Conservation (phyloP, 2,113 vertebrate species). For the Oncorhynchus kisutch region DNA sequence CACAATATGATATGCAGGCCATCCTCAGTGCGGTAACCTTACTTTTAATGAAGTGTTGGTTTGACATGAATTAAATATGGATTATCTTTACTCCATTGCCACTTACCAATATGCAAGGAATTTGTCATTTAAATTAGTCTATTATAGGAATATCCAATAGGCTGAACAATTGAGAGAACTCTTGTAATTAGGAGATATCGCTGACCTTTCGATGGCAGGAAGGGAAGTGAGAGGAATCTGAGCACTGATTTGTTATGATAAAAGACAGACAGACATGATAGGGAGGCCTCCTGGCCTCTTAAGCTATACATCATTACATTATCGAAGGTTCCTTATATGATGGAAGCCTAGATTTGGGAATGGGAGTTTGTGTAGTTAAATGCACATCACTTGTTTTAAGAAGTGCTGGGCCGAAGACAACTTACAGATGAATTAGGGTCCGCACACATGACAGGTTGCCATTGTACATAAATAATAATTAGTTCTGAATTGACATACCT, state of each 20-base stretch:
- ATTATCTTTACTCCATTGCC: constrained; percentile 49
- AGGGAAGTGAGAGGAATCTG: not conserved
- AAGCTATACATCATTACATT: not conserved
- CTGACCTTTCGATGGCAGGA: not conserved
- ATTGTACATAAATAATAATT: no score
- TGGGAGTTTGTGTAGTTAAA: not conserved
- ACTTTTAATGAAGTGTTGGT: constrained; percentile 56
- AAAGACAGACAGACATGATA: not conserved
- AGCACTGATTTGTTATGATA: not conserved
- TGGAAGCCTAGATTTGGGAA: not conserved
- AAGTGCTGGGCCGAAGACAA: no score
- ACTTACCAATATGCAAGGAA: constrained; percentile 48
- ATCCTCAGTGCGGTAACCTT: constrained; percentile 31
- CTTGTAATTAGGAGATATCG: not conserved
- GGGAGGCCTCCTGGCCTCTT: not conserved
- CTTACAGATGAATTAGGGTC: no score
- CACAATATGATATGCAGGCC: constrained; percentile 16
- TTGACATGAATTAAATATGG: constrained; percentile 56
- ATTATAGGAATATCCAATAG: constrained; percentile 46
- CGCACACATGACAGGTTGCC: no score
- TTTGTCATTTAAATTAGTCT: constrained; percentile 53
- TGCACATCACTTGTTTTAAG: no score
- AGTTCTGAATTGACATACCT: no score
- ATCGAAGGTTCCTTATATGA: not conserved
- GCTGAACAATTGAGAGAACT: constrained; percentile 3